Conservation (phyloP, 2,888 invertebrate species). For the Heliconius charithonia region DNA sequence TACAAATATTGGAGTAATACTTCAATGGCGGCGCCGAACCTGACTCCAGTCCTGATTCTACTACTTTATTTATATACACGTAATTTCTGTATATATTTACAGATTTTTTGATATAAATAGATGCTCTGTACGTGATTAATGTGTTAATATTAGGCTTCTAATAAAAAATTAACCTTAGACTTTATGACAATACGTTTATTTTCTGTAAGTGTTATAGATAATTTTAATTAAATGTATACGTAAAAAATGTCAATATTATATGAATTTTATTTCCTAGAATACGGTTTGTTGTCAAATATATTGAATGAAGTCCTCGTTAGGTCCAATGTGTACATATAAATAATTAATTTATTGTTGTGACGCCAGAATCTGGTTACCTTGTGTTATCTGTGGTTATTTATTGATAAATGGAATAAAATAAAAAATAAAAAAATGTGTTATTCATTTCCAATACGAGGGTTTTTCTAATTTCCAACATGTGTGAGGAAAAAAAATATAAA, state of each 20-base stretch:
- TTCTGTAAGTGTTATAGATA: neutral
- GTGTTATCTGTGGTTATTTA: neutral
- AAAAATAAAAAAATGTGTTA: neutral
- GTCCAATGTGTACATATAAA: neutral
- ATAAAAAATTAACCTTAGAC: neutral
- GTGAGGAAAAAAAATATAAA: too few species aligned
- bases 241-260: neutral
- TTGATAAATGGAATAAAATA: neutral
- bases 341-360: too few species aligned
- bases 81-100: neutral
- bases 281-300: neutral
- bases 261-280: neutral
- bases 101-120: neutral
- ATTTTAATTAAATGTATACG: neutral
- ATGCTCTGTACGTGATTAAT: neutral
- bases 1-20: too few species aligned
- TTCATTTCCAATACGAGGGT: too few species aligned
- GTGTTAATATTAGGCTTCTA: neutral
- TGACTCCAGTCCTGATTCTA: too few species aligned
- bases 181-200: neutral
- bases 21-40: too few species aligned
- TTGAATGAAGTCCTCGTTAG: neutral
- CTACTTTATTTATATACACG: too few species aligned
- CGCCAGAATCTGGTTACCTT: too few species aligned
- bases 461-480: too few species aligned